Percentiles rank a stretch among this genome's conserved stretches.
These are phyloP conservation scores for Arion vulgaris DNA, from an alignment of 1,140 invertebrate species.

Conservation along the genomic window DNA sequence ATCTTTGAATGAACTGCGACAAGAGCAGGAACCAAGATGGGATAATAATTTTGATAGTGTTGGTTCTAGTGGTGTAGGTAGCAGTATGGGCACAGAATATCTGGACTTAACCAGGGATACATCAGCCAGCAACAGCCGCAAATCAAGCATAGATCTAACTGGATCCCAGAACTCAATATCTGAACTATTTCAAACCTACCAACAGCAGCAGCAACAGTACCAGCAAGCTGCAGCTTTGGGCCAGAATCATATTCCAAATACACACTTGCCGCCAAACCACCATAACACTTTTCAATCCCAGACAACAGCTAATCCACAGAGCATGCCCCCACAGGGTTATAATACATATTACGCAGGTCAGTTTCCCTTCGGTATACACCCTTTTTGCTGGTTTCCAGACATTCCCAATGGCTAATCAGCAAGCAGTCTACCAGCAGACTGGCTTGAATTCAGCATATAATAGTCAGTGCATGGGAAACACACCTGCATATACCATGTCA, in stretches of 20 bases:
- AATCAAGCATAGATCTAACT: slow-evolving; percentile 29
- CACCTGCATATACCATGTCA: neutral
- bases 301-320: neutral
- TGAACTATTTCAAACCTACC: slow-evolving; percentile 1
- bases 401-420: slow-evolving; percentile 31
- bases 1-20: slow-evolving; percentile 25
- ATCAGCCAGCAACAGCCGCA: slow-evolving; percentile 25
- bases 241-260: neutral
- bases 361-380: slow-evolving; percentile 13
- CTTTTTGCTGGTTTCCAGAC: slow-evolving; percentile 22
- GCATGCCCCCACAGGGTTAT: neutral
- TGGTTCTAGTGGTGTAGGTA: slow-evolving; percentile 25
- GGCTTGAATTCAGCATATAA: neutral
- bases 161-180: slow-evolving; percentile 21
- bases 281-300: neutral
- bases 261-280: neutral
- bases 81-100: slow-evolving; percentile 12
- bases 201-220: slow-evolving; percentile 26
- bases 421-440: slow-evolving; percentile 24
- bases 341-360: slow-evolving; percentile 18
- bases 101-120: slow-evolving; percentile 7
- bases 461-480: slow-evolving; percentile 16
- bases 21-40: slow-evolving; percentile 30
- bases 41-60: slow-evolving; percentile 35
- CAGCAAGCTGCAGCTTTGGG: neutral